phyloP scores from a whole-genome alignment of 2,113 vertebrate species.

The Petromus typicus region DNA sequence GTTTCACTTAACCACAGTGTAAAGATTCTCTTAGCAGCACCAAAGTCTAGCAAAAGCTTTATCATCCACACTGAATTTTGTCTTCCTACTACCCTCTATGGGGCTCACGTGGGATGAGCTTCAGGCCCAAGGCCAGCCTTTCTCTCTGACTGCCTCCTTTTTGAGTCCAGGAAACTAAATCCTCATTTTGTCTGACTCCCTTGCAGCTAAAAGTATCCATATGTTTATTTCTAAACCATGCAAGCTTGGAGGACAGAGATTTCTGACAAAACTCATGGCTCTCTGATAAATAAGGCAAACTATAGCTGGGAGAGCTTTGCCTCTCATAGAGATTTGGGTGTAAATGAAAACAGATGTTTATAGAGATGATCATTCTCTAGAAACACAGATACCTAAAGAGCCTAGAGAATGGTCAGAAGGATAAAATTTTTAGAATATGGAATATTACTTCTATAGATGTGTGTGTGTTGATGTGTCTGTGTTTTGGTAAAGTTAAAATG shows the following conservation, averaged over 20 bases:
- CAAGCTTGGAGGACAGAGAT: rapidly evolving
- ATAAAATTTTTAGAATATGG: neutral
- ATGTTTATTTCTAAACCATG: neutral
- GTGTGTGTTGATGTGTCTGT: neutral
- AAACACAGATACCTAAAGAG: no score
- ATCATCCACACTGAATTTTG: neutral
- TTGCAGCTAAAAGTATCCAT: neutral
- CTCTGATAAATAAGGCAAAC: neutral
- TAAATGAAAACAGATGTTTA: neutral
- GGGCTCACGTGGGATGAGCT: neutral
- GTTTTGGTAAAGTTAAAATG: conserved; percentile 2
- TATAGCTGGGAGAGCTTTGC: neutral
- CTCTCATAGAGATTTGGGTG: neutral
- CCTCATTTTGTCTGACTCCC: neutral
- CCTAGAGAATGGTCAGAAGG: neutral
- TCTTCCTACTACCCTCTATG: neutral
- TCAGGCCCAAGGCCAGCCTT: neutral
- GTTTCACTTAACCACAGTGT: rapidly evolving
- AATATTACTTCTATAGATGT: neutral
- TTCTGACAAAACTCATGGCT: neutral
- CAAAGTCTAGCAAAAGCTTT: neutral
- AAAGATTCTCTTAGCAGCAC: neutral
- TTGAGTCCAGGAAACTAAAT: neutral
- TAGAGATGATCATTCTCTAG: neutral
- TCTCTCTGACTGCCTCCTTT: neutral